phyloP scores from a whole-genome alignment of 2,797 vertebrate genomes.

The Muraenolepis orangiensis region DNA sequence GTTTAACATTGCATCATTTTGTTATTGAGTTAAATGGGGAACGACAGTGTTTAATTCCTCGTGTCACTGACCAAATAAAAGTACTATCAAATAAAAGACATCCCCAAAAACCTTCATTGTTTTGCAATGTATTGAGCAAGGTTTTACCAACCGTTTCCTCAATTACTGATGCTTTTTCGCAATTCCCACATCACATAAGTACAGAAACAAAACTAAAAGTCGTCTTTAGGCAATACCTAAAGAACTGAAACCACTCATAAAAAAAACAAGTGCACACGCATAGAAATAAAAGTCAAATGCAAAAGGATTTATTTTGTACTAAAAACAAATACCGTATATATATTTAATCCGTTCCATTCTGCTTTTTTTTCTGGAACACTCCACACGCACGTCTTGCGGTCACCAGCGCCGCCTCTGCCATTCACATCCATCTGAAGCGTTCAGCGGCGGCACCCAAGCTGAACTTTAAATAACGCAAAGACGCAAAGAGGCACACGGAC shows the following conservation, averaged over 20 bases:
- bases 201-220: no score
- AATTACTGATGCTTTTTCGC: not conserved
- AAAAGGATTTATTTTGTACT: not conserved
- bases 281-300: not conserved
- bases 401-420: not conserved
- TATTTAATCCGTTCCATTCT: constrained; percentile 41
- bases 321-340: constrained; percentile 11
- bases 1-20: not conserved
- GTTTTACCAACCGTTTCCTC: not conserved
- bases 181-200: not conserved
- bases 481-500: no score
- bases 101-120: not conserved
- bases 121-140: not conserved
- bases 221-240: not conserved
- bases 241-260: not conserved
- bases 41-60: not conserved
- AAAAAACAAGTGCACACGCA: not conserved
- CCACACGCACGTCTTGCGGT: constrained; percentile 5
- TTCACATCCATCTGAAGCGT: not conserved
- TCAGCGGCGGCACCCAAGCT: not conserved
- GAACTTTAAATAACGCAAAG: not conserved
- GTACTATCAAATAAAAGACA: not conserved
- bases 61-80: not conserved
- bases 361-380: constrained; percentile 11
- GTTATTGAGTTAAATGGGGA: not conserved